Base-by-base conservation (phyloP, 2,888 invertebrate species). In the Leptothorax acervorum region DNA sequence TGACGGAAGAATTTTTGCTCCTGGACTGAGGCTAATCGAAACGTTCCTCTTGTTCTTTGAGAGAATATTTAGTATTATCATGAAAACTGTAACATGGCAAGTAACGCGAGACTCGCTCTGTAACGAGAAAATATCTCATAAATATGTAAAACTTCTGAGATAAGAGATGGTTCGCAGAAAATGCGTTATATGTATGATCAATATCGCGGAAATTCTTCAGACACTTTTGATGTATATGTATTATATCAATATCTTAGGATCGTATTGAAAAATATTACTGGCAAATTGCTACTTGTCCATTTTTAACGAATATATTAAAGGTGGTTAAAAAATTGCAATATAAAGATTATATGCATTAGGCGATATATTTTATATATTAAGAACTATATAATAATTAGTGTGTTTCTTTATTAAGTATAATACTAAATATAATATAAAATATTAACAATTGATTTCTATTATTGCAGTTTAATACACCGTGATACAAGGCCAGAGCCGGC, bases 401-500 rank as follows among this genome's bases (percentile, higher is more conserved):
- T 23, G 23, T 55, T 28, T 73, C 1, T 31, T 23, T 35, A 15
- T 12, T n/a, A 35, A 66, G 45, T 51, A 45, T 35, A 35, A 35
- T 5, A 35, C 35, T 42, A 42, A 42, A 8, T 42, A 8, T 42
- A 42, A 42, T 3, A 35, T 42, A 42, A 42, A 66, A 45, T 66
- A 42, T 42, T 42, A 42, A 74, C 45, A 23, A 23, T 23, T 51
- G 11, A 51, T 65, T 81, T 66, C 15, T 84, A 87, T 82, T 78
- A 82, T 93, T 95, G 9, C 95, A 97, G 97, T 89, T 95, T 97
- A 92, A 97, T 98, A 92, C 97, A 97, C 95, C 96, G 97, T 74
- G 97, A 97, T 93, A 97, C 97, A 35, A 97, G 98, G 91, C 98
- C 98, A 78, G 96, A 98, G 94, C 97, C 97, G 62, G 96, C 97